Conservation (phyloP, 2,888 invertebrate species). For the Microplitis deprimator region DNA sequence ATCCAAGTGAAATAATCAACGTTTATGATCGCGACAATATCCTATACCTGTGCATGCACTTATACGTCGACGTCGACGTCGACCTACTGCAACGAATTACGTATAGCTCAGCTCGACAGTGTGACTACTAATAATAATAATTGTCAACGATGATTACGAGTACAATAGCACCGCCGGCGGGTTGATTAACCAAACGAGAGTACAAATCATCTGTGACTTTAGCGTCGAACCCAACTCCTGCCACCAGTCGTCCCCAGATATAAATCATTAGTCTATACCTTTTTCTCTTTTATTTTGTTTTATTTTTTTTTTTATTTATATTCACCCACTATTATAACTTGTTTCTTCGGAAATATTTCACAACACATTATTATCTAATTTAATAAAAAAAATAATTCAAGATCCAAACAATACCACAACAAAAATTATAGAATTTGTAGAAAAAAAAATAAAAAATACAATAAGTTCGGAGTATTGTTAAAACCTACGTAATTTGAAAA, state of each 20-base stretch:
- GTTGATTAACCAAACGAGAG: slow-evolving; percentile 40
- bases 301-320: slow-evolving; percentile 2
- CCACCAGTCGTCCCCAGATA: slow-evolving; percentile 28
- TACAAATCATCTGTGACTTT: slow-evolving; percentile 36
- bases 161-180: slow-evolving; percentile 41
- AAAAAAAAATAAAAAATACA: neutral
- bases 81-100: slow-evolving; percentile 27
- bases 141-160: slow-evolving; percentile 44
- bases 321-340: neutral
- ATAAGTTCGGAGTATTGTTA: slow-evolving; percentile 8
- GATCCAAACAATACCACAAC: slow-evolving; percentile 5
- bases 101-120: slow-evolving; percentile 27
- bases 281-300: slow-evolving; percentile 5
- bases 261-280: slow-evolving; percentile 34
- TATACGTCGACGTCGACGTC: neutral
- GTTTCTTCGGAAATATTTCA: slow-evolving; percentile 26
- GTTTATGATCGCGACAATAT: slow-evolving; percentile 14
- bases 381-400: neutral
- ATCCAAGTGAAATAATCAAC: slow-evolving; percentile 34
- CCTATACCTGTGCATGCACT: neutral
- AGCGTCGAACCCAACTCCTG: slow-evolving; percentile 34
- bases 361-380: neutral
- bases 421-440: slow-evolving; percentile 1
- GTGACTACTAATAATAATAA: slow-evolving; percentile 41
- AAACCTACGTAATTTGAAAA: slow-evolving; percentile 24